Percentiles rank a stretch among this genome's conserved stretches.
phyloP scores from a whole-genome alignment of 2,888 invertebrate genomes.

The Stenchaetothrips biformis region DNA sequence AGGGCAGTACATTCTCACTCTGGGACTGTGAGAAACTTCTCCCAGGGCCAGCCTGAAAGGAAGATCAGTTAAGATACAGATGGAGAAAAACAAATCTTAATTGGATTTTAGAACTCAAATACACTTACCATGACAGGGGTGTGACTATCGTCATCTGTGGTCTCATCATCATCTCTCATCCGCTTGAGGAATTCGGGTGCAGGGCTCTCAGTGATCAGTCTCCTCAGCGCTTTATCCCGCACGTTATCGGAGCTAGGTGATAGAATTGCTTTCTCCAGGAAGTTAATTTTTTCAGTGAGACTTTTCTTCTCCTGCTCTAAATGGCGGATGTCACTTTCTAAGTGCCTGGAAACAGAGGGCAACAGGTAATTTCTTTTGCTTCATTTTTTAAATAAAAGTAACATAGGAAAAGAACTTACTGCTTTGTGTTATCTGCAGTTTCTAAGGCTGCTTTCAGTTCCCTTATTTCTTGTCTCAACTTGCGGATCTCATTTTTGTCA shows the following conservation, averaged over 20 bases:
- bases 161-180: not conserved
- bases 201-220: conserved; percentile 37
- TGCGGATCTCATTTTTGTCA: not conserved
- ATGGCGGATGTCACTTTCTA: conserved; percentile 35
- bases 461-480: not conserved
- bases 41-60: not conserved
- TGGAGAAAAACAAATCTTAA: not conserved
- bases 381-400: not conserved
- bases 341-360: conserved; percentile 27
- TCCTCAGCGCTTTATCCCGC: conserved; percentile 35
- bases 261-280: conserved; percentile 35
- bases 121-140: not conserved
- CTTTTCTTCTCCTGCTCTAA: conserved; percentile 34
- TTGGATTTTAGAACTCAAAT: conserved; percentile 21
- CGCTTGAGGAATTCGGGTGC: conserved; percentile 32
- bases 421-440: not conserved
- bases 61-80: not conserved
- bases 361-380: not conserved
- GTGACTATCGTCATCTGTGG: not conserved
- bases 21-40: not conserved
- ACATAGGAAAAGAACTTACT: not conserved
- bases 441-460: not conserved
- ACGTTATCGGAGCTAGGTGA: conserved; percentile 36
- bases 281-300: conserved; percentile 33
- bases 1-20: not conserved